Evolutionary conservation across 2,797 vertebrate species (phyloP).

Genomic region (Sandelia bainsii): DNA sequence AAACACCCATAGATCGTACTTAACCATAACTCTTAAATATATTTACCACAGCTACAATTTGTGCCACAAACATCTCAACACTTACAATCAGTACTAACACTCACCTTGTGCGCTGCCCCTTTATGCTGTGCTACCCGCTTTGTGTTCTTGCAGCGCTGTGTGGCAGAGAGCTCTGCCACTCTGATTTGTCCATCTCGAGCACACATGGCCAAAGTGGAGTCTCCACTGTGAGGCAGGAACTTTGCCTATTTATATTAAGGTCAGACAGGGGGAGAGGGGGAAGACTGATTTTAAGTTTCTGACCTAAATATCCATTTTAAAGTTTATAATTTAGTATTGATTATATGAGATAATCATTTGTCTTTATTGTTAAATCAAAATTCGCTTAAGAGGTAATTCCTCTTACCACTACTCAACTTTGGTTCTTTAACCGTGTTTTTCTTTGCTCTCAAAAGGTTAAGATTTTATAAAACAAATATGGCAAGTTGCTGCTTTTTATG

Average conservation of each 20-base stretch:
- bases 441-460: not conserved
- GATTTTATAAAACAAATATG: not conserved
- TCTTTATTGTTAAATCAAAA: not conserved
- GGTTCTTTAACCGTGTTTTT: not conserved
- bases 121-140: slow-evolving; percentile 97
- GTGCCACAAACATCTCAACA: not conserved
- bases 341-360: not conserved
- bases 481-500: not conserved
- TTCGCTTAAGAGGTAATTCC: not conserved
- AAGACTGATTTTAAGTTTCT: not conserved
- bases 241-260: slow-evolving; percentile 86
- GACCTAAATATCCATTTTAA: not conserved
- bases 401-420: not conserved
- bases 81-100: not conserved
- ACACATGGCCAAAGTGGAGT: slow-evolving; percentile 97
- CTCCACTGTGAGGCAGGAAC: slow-evolving; percentile 97
- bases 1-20: slow-evolving; percentile 1
- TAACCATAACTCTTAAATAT: not conserved
- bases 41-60: not conserved
- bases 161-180: slow-evolving; percentile 95
- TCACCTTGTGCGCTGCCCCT: slow-evolving; percentile 94
- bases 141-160: slow-evolving; percentile 96
- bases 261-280: not conserved
- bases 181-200: slow-evolving; percentile 96
- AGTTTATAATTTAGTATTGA: not conserved